phyloP scores from a whole-genome alignment of 2,888 invertebrate species.

The Melanophora roralis region DNA sequence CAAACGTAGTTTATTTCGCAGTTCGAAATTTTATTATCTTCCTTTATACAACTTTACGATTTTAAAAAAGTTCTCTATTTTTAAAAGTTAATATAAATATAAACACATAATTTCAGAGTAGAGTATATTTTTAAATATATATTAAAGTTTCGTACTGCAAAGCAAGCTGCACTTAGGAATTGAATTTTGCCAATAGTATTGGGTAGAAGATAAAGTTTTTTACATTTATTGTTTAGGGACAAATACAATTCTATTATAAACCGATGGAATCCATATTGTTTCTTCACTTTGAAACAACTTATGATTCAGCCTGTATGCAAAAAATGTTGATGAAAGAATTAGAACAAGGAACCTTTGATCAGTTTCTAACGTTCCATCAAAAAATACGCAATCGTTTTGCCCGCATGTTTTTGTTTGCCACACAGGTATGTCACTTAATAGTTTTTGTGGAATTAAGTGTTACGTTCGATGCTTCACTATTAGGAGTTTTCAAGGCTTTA shows the following conservation, averaged over 20 bases:
- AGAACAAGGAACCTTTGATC: slow-evolving; percentile 73
- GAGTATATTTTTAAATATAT: too few relatives aligned
- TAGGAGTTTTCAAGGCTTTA: slow-evolving; percentile 88
- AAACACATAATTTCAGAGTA: too few relatives aligned
- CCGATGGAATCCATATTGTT: slow-evolving; percentile 78
- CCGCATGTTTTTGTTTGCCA: slow-evolving; percentile 84
- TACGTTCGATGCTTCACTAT: slow-evolving; percentile 87
- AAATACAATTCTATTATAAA: slow-evolving; percentile 81
- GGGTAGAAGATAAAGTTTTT: not conserved
- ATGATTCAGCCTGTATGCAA: slow-evolving; percentile 71
- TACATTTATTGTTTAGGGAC: slow-evolving; percentile 76
- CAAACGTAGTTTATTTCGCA: too few relatives aligned
- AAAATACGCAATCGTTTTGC: slow-evolving; percentile 78
- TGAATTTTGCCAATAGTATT: not conserved
- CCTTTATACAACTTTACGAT: too few relatives aligned
- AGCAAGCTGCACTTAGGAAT: too few relatives aligned
- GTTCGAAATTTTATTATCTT: too few relatives aligned
- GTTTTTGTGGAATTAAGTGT: slow-evolving; percentile 78
- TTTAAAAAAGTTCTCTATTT: too few relatives aligned
- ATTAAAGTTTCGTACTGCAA: too few relatives aligned
- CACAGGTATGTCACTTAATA: slow-evolving; percentile 89
- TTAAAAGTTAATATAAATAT: too few relatives aligned
- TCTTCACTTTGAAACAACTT: slow-evolving; percentile 78
- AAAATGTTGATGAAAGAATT: slow-evolving; percentile 66
- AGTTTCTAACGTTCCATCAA: slow-evolving; percentile 72